A percentile compares a stretch with the other conserved stretches of the same genome.
These are phyloP conservation scores for Apeltes quadracus DNA, from an alignment of 2,113 vertebrate species.

Conservation along the genomic window DNA sequence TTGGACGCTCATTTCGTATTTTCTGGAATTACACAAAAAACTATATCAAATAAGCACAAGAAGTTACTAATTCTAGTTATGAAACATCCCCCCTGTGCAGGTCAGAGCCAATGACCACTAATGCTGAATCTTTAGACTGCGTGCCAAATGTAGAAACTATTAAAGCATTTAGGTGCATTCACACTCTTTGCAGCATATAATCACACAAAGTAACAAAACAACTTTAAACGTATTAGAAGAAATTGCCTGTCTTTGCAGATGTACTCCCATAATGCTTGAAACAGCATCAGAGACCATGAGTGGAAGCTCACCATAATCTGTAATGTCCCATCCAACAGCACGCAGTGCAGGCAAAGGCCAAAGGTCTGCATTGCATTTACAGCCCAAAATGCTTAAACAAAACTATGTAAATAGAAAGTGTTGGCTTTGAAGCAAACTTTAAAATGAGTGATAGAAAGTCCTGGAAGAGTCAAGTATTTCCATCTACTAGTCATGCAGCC, in stretches of 20 bases:
- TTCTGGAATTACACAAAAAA: slow-evolving; percentile 38
- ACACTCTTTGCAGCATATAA: background rate
- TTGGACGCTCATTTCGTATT: slow-evolving; percentile 45
- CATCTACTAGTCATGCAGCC: slow-evolving; percentile 4
- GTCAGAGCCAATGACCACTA: slow-evolving; percentile 25
- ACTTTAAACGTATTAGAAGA: background rate
- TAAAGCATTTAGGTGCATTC: slow-evolving; percentile 2
- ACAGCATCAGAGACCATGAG: no score
- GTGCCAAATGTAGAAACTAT: background rate
- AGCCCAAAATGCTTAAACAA: no score
- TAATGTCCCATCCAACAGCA: no score
- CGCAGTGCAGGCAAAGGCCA: no score
- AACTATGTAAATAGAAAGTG: background rate
- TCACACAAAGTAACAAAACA: background rate
- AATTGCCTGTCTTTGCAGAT: background rate
- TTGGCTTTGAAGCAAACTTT: background rate
- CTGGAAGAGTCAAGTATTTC: background rate
- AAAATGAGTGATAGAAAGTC: background rate
- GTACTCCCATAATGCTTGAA: no score
- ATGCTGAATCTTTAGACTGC: slow-evolving; percentile 45
- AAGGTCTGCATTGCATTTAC: no score
- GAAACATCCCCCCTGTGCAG: slow-evolving; percentile 8
- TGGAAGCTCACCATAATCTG: no score
- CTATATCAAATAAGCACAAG: background rate
- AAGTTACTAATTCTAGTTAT: slow-evolving; percentile 9